Base-by-base conservation (phyloP, 2,888 invertebrate genomes). In the Oscheius sp. region DNA sequence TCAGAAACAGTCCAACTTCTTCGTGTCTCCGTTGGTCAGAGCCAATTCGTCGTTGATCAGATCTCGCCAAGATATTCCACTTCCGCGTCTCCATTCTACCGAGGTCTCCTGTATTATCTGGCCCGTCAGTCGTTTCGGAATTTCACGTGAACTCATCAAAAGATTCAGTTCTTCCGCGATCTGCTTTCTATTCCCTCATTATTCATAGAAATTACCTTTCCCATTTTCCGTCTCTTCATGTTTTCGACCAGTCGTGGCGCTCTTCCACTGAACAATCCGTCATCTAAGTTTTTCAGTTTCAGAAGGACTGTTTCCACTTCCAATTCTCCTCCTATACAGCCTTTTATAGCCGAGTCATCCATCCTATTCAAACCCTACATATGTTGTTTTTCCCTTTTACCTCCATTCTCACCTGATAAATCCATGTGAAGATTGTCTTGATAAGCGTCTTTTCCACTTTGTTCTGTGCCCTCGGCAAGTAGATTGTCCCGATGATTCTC, bases 361-460 rank as follows among this genome's bases (percentile, higher is more conserved):
- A 45, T 56, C 41, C 58, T 70, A n/a, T 59, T 59, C 21, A 70
- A 23, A 16, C 58, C 69, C 69, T 70, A 27, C 25, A 45, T 35
- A 35, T n/a, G n/a, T 9, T 9, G 9, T 6, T 35, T 9, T 6
- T 45, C 35, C 9, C 18, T 43, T 56, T 0, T 18, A 6, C 23
- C 16, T 21, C 58, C 18, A 23, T 18, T 9, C 46, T 56, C 9
- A 70, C 69, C 18, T 23, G 45, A 56, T 43, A 70, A 45, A 70
- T 70, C 69, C 69, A 70, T 58, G 7, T 6, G 27, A 70, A 70
- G n/a, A 70, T 0, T 1, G 69, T 29, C 29, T 70, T 58, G 1
- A 56, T 12, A 6, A 25, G 29, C n/a, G n/a, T 45, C 46, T 25
- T 43, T 16, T 70, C 69, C 0, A 58, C 58, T 25, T 25, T 43